These are phyloP conservation scores for Drosophila pallidifrons DNA, from an alignment of 1,140 invertebrate genomes.

Conservation along the genomic window DNA sequence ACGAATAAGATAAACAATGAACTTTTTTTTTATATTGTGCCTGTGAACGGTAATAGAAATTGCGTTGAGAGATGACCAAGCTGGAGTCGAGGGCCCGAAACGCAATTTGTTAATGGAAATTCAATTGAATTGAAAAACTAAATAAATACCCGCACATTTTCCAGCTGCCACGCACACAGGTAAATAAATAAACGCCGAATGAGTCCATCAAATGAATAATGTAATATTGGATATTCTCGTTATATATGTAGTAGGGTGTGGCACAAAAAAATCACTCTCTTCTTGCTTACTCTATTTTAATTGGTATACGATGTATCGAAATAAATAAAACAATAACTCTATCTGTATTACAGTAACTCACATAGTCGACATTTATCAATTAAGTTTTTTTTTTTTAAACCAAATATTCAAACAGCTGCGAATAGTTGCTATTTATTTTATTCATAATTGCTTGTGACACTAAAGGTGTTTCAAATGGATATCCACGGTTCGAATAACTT, in stretches of 20 bases:
- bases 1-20: slow-evolving; percentile 13
- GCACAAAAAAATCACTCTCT: background rate
- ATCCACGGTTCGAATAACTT: background rate
- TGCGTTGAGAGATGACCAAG: background rate
- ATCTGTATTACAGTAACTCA: background rate
- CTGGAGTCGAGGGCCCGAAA: background rate
- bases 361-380: background rate
- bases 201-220: slow-evolving; percentile 59
- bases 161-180: slow-evolving; percentile 17
- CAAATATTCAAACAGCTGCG: slow-evolving; percentile 8
- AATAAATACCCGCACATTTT: slow-evolving; percentile 57
- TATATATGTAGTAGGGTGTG: background rate
- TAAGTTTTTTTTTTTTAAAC: background rate
- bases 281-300: slow-evolving; percentile 16
- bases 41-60: background rate
- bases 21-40: background rate
- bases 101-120: slow-evolving; percentile 81
- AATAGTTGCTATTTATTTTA: background rate
- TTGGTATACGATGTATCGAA: background rate
- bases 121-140: slow-evolving; percentile 79
- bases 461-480: background rate
- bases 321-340: background rate
- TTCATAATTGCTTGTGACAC: background rate
- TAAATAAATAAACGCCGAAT: slow-evolving; percentile 55
- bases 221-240: slow-evolving; percentile 28